Percentiles rank a stretch among this genome's conserved stretches.
phyloP scores from a whole-genome alignment of 2,113 vertebrate species.

The Mormoops blainvillei region DNA sequence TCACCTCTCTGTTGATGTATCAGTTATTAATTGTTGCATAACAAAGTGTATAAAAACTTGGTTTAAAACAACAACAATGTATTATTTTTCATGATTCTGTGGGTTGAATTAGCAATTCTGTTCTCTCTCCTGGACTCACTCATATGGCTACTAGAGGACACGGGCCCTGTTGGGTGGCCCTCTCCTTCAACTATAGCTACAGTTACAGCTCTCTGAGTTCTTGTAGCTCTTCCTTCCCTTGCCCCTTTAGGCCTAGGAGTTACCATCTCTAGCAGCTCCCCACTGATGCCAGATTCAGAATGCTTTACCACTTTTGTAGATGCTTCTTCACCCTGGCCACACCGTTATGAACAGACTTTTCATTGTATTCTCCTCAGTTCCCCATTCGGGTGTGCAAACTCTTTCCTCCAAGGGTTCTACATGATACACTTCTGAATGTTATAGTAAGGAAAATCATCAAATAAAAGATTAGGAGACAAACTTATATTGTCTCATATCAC shows the following conservation, averaged over 20 bases:
- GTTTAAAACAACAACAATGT: neutral
- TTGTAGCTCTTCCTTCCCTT: neutral
- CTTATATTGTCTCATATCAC: neutral
- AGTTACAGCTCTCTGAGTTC: neutral
- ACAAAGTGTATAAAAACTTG: neutral
- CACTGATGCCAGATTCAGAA: neutral
- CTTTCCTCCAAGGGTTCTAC: neutral
- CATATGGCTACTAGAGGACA: neutral
- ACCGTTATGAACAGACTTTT: neutral
- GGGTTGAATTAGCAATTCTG: neutral
- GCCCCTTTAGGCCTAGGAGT: neutral
- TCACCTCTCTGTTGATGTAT: neutral
- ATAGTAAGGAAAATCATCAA: neutral
- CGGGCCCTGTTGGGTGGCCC: neutral
- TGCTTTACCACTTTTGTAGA: neutral
- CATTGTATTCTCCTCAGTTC: neutral
- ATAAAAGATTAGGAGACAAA: conserved; percentile 4
- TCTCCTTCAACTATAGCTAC: neutral
- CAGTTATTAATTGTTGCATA: neutral
- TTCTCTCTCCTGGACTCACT: neutral
- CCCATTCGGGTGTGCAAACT: neutral
- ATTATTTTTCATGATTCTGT: neutral
- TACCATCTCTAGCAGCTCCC: neutral
- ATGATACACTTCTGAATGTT: neutral
- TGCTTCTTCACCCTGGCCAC: neutral